Evolutionary conservation across 2,888 invertebrate species (phyloP), one percentile per base, ranked within the genome.

Genomic region (Dyspetes luteomarginatus): DNA sequence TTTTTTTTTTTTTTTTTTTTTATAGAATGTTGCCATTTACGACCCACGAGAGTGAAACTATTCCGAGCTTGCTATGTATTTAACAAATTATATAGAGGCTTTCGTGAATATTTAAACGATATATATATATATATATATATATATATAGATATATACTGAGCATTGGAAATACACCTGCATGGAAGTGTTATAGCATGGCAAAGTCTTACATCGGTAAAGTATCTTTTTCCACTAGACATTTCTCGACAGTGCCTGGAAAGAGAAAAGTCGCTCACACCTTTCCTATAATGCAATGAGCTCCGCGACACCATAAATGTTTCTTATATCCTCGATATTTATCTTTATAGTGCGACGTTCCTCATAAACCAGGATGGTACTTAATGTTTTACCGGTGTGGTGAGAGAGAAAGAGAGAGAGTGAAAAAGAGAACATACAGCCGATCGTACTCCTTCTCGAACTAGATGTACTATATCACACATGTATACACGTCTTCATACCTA

Each of bases 311-410:
- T 69, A 55, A 62, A 69, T 62, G 76, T 77, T 77, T 72, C 76
- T 69, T 64, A 71, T 43, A 77, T 62, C 76, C 55, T 77, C 72
- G 80, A 81, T 81, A 81, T 81, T 76, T 73, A 76, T 72, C 67
- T 72, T 76, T 71, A 52, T 67, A 56, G 67, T 67, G 55, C 76
- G 76, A 81, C 71, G 76, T 72, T 48, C 48, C 75, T 81, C 80
- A 76, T 81, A 81, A 81, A 81, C 48, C 80, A 68, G n/a, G n/a
- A n/a, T 17, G 55, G 72, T 36, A 81, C 76, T 81, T 81, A 56
- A 81, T 76, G 80, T 71, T 76, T 58, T 52, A 56, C 62, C 67
- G 52, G 62, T 9, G 22, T 24, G 22, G 43, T 41, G 26, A 45
- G 26, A 55, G 43, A 45, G 65, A 65, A 45, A 50, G 48, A 45